These are phyloP conservation scores for Platycheirus rosarum DNA, from an alignment of 2,888 invertebrate species.

Conservation along the genomic window DNA sequence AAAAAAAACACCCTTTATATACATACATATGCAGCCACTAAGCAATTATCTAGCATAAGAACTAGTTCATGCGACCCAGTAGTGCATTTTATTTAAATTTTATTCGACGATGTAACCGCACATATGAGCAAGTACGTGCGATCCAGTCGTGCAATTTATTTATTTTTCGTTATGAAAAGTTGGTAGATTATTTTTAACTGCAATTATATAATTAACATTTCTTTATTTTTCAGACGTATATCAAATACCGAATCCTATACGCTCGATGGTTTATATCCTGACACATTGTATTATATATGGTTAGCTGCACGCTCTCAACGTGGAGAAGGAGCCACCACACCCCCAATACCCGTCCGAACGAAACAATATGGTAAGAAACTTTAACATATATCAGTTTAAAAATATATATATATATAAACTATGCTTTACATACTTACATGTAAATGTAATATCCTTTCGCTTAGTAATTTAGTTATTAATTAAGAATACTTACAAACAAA, in stretches of 20 bases:
- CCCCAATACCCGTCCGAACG: conserved; percentile 96
- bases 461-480: conserved; percentile 66
- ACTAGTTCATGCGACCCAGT: no score
- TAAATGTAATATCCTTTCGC: conserved; percentile 51
- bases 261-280: conserved; percentile 95
- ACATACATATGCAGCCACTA: no score
- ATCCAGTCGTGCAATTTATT: no score
- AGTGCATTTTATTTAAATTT: no score
- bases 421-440: conserved; percentile 3
- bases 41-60: no score
- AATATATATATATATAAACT: conserved; percentile 2
- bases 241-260: conserved; percentile 93
- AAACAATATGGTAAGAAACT: conserved; percentile 98
- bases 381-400: background rate
- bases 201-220: background rate
- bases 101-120: no score
- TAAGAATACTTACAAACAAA: conserved; percentile 35
- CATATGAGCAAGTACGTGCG: no score
- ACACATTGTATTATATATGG: conserved; percentile 98
- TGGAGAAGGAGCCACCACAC: conserved; percentile 97
- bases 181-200: no score
- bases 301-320: conserved; percentile 95
- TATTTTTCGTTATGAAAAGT: no score
- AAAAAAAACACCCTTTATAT: no score
- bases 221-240: conserved; percentile 85